Conservation (phyloP, 2,888 invertebrate species). For the Epinotia bilunana region DNA sequence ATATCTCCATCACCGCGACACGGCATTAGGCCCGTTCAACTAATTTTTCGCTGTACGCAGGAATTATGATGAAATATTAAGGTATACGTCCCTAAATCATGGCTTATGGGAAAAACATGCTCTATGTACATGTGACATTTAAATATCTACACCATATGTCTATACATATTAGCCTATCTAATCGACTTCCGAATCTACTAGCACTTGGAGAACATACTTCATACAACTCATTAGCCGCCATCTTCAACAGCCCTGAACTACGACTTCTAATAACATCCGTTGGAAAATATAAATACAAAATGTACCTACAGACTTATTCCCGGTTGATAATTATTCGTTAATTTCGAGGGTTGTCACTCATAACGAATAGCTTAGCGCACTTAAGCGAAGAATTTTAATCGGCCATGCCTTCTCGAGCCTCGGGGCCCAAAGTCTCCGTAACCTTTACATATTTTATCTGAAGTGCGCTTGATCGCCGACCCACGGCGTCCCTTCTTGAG, state of each 20-base stretch:
- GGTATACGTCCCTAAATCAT: constrained; percentile 2
- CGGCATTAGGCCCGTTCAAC: constrained; percentile 12
- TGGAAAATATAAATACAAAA: constrained; percentile 10
- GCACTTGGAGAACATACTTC: not conserved
- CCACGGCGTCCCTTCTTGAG: constrained; percentile 71
- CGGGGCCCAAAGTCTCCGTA: constrained; percentile 66
- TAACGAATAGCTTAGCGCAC: constrained; percentile 52
- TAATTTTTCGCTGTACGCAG: constrained; percentile 31
- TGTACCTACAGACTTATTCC: constrained; percentile 2
- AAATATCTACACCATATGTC: not conserved
- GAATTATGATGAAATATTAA: constrained; percentile 5
- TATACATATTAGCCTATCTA: too few species aligned
- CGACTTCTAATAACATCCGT: constrained; percentile 28
- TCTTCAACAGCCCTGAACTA: constrained; percentile 3
- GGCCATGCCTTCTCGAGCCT: constrained; percentile 61
- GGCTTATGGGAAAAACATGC: not conserved
- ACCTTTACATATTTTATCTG: constrained; percentile 83
- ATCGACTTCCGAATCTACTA: constrained; percentile 6
- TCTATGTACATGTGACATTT: not conserved
- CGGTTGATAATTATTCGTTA: constrained; percentile 30
- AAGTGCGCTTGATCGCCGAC: constrained; percentile 79
- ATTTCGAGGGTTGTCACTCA: constrained; percentile 44
- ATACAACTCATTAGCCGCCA: not conserved
- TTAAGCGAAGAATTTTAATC: constrained; percentile 71
- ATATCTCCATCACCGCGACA: constrained; percentile 37